Percentiles rank a stretch among this genome's conserved stretches.
phyloP scores from a whole-genome alignment of 2,888 invertebrate genomes.

The Sycophila texana region DNA sequence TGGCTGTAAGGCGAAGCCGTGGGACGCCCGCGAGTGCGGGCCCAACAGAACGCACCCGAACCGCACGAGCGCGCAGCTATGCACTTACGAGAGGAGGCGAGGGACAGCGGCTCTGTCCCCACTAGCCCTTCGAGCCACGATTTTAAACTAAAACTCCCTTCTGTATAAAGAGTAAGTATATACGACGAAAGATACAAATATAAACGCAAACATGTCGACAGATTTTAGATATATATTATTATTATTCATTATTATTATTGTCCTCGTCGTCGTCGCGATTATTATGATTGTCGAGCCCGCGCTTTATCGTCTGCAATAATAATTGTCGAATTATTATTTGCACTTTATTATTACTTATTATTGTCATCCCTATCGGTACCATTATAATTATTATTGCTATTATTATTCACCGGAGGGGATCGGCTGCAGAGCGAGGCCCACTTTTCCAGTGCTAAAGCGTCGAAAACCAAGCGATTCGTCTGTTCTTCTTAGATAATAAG shows the following conservation, averaged over 20 bases:
- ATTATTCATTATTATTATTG: constrained; percentile 52
- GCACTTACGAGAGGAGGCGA: constrained; percentile 14
- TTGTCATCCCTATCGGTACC: constrained; percentile 57
- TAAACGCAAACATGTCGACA: constrained; percentile 63
- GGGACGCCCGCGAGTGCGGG: constrained; percentile 14
- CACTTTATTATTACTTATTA: constrained; percentile 61
- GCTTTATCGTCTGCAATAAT: constrained; percentile 57
- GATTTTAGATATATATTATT: constrained; percentile 61
- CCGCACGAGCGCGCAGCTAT: not conserved
- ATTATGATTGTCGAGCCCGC: constrained; percentile 56
- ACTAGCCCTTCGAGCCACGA: constrained; percentile 31
- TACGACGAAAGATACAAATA: constrained; percentile 60
- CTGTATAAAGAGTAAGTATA: constrained; percentile 75
- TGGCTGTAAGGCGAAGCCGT: not conserved
- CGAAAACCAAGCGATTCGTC: not conserved
- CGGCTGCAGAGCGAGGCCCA: constrained; percentile 64
- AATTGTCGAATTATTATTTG: constrained; percentile 64
- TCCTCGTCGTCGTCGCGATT: constrained; percentile 47
- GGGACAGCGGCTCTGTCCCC: constrained; percentile 31
- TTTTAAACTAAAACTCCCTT: constrained; percentile 62
- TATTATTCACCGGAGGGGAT: constrained; percentile 63
- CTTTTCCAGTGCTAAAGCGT: constrained; percentile 37
- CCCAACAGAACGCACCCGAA: constrained; percentile 57
- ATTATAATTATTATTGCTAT: constrained; percentile 62
- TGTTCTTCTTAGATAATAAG: not conserved